Base-by-base conservation (phyloP, 1,140 invertebrate species). In the Meloidogyne hapla region DNA sequence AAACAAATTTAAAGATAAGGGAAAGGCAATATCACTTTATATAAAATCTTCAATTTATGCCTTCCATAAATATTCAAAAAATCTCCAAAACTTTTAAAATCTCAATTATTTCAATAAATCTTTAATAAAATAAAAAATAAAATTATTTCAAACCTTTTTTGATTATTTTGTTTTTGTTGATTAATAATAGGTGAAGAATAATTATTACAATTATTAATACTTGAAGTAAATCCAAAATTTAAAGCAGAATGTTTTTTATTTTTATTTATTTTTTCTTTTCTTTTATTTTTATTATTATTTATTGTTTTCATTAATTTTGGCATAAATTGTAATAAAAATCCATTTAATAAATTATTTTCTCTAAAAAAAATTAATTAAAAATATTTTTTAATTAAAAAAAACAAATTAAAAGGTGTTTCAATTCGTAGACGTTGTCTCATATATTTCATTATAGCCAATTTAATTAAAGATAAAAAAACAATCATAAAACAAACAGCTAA, bases 401-500 rank as follows among this genome's bases (percentile, higher is more conserved):
- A n/a, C 8, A 77, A 40, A 69, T 28, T 38, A n/a, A 26, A 80
- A 38, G 23, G 9, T 26, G n/a, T 45, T 64, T 21, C 75, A 23
- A 76, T 70, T 63, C 72, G 26, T 23, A 85, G 61, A 68, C 75
- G 66, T 68, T 85, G 83, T 70, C 84, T 63, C 84, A 86, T 86
- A 69, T 87, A 86, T 62, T 87, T 86, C 18, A 86, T 71, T 18
- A 86, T 65, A 28, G 85, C 85, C n/a, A 86, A 67, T 78, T 86
- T 87, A 73, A 86, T 86, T 12, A 86, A 76, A n/a, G 85, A 87
- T 18, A 86, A 70, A 65, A 86, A 86, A 21, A 87, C 85, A 45
- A 87, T 86, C 75, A 81, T 83, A 69, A 86, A 86, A 63, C 85
- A 86, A 12, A 86, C 96, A 83, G 94, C 94, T 88, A 98, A 90